Evolutionary conservation across 2,797 vertebrate genomes (phyloP).

Genomic region (Macropodus opercularis): DNA sequence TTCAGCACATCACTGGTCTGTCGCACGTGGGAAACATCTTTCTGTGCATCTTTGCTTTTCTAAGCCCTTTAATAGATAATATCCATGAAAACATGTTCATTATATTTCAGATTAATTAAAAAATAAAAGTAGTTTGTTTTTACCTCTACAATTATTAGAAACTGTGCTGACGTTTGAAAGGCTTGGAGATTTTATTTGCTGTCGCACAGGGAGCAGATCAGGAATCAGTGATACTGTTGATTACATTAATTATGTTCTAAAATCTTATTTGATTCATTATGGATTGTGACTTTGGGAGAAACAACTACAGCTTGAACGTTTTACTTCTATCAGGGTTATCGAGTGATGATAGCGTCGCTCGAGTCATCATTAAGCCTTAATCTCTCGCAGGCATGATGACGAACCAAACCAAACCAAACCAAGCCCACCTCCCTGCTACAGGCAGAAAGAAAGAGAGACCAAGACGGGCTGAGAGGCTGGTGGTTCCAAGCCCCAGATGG

Average conservation of each 20-base stretch:
- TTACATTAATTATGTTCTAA: too few species aligned
- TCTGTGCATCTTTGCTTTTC: too few species aligned
- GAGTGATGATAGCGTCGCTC: constrained; percentile 9
- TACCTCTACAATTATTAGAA: not conserved
- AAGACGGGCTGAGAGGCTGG: constrained; percentile 49
- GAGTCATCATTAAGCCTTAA: constrained; percentile 36
- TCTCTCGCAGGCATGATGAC: constrained; percentile 33
- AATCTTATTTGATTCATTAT: too few species aligned
- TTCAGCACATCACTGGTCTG: not conserved
- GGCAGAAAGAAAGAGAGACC: constrained; percentile 11
- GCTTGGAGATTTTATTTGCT: not conserved
- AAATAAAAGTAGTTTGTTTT: not conserved
- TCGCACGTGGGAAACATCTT: not conserved
- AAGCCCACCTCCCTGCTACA: constrained; percentile 11
- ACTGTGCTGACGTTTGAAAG: not conserved
- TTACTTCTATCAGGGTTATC: constrained; percentile 3
- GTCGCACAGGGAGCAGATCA: too few species aligned
- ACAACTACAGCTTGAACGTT: constrained; percentile 7
- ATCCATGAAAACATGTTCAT: too few species aligned
- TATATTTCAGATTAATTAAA: not conserved
- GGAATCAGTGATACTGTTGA: too few species aligned
- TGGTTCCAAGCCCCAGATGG: constrained; percentile 58
- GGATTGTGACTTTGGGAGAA: too few species aligned
- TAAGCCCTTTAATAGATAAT: too few species aligned
- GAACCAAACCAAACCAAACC: constrained; percentile 36